These are phyloP conservation scores for Scomber japonicus DNA, from an alignment of 2,113 vertebrate genomes.

Conservation along the genomic window DNA sequence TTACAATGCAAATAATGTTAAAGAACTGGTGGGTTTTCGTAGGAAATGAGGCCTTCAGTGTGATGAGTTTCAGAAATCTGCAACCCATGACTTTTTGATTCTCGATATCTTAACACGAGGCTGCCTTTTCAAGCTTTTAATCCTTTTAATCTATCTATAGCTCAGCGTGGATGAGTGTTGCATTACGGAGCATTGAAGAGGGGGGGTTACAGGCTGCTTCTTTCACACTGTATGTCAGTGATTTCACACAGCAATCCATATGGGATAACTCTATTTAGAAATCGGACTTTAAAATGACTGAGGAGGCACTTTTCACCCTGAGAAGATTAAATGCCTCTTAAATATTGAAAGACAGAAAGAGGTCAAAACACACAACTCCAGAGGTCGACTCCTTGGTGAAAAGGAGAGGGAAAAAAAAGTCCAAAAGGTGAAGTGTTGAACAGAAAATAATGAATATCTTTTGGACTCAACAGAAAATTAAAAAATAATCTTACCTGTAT, in stretches of 20 bases:
- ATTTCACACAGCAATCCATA: slow-evolving; percentile 35
- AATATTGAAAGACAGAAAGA: neutral
- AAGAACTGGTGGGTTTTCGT: neutral
- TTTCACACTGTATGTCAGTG: slow-evolving; percentile 35
- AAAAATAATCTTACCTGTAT: no score
- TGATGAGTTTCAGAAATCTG: slow-evolving; percentile 18
- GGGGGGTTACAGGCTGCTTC: neutral
- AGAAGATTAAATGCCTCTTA: neutral
- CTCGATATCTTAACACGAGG: slow-evolving; percentile 46
- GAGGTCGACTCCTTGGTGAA: neutral
- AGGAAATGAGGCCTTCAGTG: neutral
- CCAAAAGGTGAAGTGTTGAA: neutral
- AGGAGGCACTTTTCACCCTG: slow-evolving; percentile 21
- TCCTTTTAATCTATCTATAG: slow-evolving; percentile 57
- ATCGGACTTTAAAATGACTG: slow-evolving; percentile 2
- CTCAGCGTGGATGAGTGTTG: slow-evolving; percentile 29
- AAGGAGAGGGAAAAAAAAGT: neutral
- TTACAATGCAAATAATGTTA: neutral
- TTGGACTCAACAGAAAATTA: no score
- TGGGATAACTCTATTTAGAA: slow-evolving; percentile 42
- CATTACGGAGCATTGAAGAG: slow-evolving; percentile 35
- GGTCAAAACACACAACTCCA: slow-evolving; percentile 1
- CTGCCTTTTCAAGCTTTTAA: slow-evolving; percentile 53
- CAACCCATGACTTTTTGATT: slow-evolving; percentile 42
- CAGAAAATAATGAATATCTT: neutral